phyloP scores from a whole-genome alignment of 1,140 invertebrate genomes.

The Caenorhabditis tropicalis region DNA sequence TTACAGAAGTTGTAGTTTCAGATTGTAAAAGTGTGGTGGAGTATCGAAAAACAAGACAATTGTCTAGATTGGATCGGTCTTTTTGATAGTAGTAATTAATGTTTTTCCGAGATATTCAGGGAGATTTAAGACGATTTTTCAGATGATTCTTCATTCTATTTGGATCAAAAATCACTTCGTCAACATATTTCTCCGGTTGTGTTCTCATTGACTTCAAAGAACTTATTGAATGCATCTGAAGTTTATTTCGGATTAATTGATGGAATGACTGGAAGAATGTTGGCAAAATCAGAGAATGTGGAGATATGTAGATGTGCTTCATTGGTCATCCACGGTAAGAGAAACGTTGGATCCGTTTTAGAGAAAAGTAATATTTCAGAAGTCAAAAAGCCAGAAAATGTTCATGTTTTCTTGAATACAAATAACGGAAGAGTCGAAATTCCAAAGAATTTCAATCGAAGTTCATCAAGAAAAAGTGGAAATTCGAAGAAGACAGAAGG shows the following conservation, averaged over 20 bases:
- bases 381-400: not conserved
- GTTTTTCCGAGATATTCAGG: not conserved
- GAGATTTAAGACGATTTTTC: not conserved
- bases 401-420: not conserved
- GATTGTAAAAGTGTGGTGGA: conserved; percentile 40
- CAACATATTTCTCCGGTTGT: not conserved
- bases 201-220: conserved; percentile 4
- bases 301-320: not conserved
- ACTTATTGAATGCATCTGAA: conserved; percentile 6
- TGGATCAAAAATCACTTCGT: conserved; percentile 12
- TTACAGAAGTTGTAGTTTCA: not conserved
- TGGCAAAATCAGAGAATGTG: not conserved
- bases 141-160: conserved; percentile 24
- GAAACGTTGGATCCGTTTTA: too few species aligned
- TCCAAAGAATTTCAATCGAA: not conserved
- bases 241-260: conserved; percentile 13
- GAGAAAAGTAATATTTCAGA: not conserved
- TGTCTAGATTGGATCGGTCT: conserved; percentile 1
- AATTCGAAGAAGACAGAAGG: not conserved
- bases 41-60: not conserved
- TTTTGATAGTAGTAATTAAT: conserved; percentile 5
- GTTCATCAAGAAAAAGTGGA: not conserved
- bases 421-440: conserved; percentile 9
- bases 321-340: not conserved
- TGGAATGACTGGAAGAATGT: conserved; percentile 29